Evolutionary conservation across 2,888 invertebrate genomes (phyloP).

Genomic region (Chromoteleia sp.): DNA sequence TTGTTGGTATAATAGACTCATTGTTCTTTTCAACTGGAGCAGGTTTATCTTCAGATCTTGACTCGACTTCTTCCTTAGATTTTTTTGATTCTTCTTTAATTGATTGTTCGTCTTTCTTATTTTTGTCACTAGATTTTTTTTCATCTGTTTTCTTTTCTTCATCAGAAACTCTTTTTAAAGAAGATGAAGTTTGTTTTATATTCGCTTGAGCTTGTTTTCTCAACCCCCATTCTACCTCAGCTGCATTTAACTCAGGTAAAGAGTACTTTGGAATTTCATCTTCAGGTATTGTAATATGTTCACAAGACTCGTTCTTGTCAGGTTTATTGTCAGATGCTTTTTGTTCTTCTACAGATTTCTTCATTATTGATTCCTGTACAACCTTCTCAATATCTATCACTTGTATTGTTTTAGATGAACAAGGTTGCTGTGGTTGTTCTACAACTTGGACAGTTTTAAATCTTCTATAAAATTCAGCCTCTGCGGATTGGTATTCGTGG

Average conservation of each 20-base stretch:
- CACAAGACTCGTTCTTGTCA: slow-evolving; percentile 36
- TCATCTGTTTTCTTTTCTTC: slow-evolving; percentile 16
- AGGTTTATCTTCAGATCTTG: slow-evolving; percentile 50
- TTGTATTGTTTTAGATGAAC: slow-evolving; percentile 53
- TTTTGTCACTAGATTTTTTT: slow-evolving; percentile 5
- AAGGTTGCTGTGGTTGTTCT: slow-evolving; percentile 72
- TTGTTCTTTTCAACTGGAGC: slow-evolving; percentile 27
- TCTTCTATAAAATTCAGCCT: slow-evolving; percentile 76
- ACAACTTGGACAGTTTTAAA: slow-evolving; percentile 77
- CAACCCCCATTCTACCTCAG: slow-evolving; percentile 50
- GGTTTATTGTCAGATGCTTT: slow-evolving; percentile 24
- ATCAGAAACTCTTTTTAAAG: neutral
- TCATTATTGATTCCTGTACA: slow-evolving; percentile 79
- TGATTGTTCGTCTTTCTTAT: neutral
- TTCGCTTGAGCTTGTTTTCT: slow-evolving; percentile 54
- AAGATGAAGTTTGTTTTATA: slow-evolving; percentile 24
- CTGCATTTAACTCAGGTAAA: slow-evolving; percentile 40
- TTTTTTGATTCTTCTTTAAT: neutral
- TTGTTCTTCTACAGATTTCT: neutral
- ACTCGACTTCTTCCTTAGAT: neutral
- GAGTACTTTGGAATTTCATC: slow-evolving; percentile 43
- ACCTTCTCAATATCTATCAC: slow-evolving; percentile 76
- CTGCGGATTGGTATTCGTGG: slow-evolving; percentile 77
- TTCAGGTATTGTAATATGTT: slow-evolving; percentile 17
- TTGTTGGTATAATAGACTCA: slow-evolving; percentile 1